phyloP scores from a whole-genome alignment of 1,140 invertebrate species.

The Drosophila baimaii region DNA sequence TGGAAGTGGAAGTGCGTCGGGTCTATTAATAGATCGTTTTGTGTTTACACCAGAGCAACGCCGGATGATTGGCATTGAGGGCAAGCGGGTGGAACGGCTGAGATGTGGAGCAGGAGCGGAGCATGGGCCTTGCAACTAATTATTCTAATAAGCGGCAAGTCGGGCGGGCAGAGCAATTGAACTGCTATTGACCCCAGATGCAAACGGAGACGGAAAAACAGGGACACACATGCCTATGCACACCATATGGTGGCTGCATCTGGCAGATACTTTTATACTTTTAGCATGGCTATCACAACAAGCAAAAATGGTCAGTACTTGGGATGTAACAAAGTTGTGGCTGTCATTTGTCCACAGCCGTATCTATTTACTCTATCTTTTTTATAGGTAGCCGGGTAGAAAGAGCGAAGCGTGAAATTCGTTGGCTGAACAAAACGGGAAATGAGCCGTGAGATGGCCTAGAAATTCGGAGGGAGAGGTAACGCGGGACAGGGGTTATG shows the following conservation, averaged over 20 bases:
- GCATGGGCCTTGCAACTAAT: conserved; percentile 67
- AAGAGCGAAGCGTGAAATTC: conserved; percentile 65
- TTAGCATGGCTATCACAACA: conserved; percentile 51
- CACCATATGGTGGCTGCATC: conserved; percentile 52
- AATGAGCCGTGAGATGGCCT: conserved; percentile 63
- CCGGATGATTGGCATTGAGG: conserved; percentile 30
- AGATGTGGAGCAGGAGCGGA: conserved; percentile 31
- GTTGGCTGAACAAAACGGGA: conserved; percentile 57
- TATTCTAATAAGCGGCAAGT: conserved; percentile 59
- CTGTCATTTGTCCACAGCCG: conserved; percentile 35
- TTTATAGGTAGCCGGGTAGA: conserved; percentile 48
- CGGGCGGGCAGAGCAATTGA: conserved; percentile 57
- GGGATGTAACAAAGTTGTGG: conserved; percentile 70
- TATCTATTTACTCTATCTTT: neutral
- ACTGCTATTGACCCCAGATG: conserved; percentile 72
- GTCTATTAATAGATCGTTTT: conserved; percentile 66
- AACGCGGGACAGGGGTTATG: neutral
- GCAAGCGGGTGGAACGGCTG: conserved; percentile 43
- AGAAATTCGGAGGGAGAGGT: neutral
- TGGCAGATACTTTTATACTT: conserved; percentile 64
- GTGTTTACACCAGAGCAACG: conserved; percentile 39
- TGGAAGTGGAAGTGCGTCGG: conserved; percentile 39
- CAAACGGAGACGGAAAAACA: conserved; percentile 11
- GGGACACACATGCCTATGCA: conserved; percentile 10
- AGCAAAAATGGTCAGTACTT: conserved; percentile 72